phyloP scores from a whole-genome alignment of 2,797 vertebrate species.

The Pelochelys cantorii region DNA sequence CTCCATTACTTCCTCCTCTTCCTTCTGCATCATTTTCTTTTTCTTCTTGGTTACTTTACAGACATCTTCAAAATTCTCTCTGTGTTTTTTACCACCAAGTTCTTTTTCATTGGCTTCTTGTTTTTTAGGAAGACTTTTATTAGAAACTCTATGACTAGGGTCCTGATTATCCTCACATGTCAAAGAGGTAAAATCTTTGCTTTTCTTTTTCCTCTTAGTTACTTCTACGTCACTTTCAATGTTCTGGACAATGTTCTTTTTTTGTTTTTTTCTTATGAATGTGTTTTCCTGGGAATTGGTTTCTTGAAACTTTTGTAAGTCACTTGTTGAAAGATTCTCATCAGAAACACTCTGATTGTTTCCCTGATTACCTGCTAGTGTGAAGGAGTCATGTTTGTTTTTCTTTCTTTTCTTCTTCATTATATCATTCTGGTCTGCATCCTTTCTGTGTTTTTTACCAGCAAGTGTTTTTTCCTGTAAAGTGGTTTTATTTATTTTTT shows the following conservation, averaged over 20 bases:
- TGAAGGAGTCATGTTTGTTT: background rate
- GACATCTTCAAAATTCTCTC: background rate
- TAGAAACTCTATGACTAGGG: background rate
- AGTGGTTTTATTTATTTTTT: fast-evolving
- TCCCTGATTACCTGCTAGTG: background rate
- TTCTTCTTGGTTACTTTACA: constrained; percentile 39
- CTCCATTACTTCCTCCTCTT: constrained; percentile 2
- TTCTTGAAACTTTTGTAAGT: constrained; percentile 27
- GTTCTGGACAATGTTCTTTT: background rate
- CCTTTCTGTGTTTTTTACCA: background rate
- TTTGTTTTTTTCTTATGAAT: background rate
- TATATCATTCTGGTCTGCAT: background rate
- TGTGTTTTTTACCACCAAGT: background rate
- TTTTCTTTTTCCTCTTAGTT: constrained; percentile 34
- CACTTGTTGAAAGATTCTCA: background rate
- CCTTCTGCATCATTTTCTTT: constrained; percentile 25
- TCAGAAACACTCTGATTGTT: fast-evolving
- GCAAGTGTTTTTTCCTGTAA: background rate
- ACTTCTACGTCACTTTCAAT: background rate
- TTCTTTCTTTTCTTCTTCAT: constrained; percentile 50
- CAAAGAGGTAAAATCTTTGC: constrained; percentile 3
- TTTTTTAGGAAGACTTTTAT: background rate
- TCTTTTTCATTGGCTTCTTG: background rate
- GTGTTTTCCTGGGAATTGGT: background rate
- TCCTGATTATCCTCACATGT: background rate